Evolutionary conservation across 2,888 invertebrate genomes (phyloP), one percentile per base, ranked within the genome.

Genomic region (Clitarchus hookeri): DNA sequence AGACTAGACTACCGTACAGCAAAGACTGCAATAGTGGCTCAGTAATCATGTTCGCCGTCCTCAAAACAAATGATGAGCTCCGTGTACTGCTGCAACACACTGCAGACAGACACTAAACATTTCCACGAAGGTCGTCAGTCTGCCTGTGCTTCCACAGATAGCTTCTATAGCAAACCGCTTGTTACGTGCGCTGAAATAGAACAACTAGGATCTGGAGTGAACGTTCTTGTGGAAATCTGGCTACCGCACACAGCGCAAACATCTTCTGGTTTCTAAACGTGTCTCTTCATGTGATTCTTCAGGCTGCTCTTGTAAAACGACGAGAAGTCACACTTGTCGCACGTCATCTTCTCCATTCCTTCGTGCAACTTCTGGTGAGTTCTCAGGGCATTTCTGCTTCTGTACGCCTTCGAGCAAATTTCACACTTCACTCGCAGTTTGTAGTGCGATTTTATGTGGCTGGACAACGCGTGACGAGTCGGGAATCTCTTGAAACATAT

Each of bases 371-470:
- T 54, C 54, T 8, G 36, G 36, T 36, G 36, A 36, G 4, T 3
- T 36, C 4, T 36, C 27, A 53, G 80, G n/a, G 44, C 48, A 19
- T 89, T 89, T 53, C 88, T 88, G 84, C 90, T 90, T 82, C 90
- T 91, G 79, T 90, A 90, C 0, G 89, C 86, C 44, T 90, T 90
- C 13, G 88, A 84, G 78, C 90, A 91, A 8, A 85, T 53, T 26
- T 91, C 91, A 77, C 91, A 91, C 86, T 4, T 91, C 91, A 82
- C 23, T 19, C n/a, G 0, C 65, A n/a, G 11, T 19, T 65, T 65
- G 23, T 8, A 9, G 65, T 65, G 65, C 1, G n/a, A 8, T 11
- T 19, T n/a, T 8, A 19, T 8, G 23, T 65, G 23, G 16, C 19
- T 23, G 65, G 65, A 19, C 65, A 65, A n/a, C 65, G 8, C 16